A percentile compares a stretch with the other conserved stretches of the same genome.
Conservation (phyloP, 2,797 vertebrate species). For the Glyptemys insculpta region DNA sequence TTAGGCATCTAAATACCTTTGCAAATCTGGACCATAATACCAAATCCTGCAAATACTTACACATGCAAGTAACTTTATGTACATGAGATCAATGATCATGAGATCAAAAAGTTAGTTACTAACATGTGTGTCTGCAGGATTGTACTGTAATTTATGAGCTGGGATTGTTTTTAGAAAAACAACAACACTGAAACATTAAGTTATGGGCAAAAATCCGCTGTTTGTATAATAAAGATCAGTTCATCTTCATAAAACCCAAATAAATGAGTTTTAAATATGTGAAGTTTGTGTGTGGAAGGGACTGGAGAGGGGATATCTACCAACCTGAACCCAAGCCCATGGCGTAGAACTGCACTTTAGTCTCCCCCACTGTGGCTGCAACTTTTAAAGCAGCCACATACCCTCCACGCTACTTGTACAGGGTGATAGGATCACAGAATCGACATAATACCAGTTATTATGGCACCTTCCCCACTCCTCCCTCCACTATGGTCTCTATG, state of each 20-base stretch:
- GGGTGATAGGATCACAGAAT: background rate
- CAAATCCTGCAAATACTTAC: background rate
- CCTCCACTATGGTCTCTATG: background rate
- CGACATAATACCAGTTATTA: background rate
- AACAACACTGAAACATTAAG: background rate
- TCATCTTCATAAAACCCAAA: background rate
- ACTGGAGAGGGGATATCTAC: background rate
- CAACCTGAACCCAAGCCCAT: background rate
- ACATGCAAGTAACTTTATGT: background rate
- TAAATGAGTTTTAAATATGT: background rate
- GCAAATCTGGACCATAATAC: background rate
- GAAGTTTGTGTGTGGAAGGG: background rate
- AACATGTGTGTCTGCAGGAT: background rate
- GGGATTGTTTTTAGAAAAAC: background rate
- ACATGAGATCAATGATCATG: background rate
- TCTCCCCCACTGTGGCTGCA: background rate
- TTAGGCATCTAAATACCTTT: background rate
- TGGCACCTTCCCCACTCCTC: background rate
- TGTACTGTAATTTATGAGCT: background rate
- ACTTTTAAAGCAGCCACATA: background rate
- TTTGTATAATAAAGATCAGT: background rate
- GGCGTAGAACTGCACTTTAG: background rate
- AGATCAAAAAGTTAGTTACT: background rate
- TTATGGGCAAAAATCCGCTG: background rate
- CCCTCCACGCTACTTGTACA: background rate